Base-by-base conservation (phyloP, 2,113 vertebrate species). In the Microcebus murinus region DNA sequence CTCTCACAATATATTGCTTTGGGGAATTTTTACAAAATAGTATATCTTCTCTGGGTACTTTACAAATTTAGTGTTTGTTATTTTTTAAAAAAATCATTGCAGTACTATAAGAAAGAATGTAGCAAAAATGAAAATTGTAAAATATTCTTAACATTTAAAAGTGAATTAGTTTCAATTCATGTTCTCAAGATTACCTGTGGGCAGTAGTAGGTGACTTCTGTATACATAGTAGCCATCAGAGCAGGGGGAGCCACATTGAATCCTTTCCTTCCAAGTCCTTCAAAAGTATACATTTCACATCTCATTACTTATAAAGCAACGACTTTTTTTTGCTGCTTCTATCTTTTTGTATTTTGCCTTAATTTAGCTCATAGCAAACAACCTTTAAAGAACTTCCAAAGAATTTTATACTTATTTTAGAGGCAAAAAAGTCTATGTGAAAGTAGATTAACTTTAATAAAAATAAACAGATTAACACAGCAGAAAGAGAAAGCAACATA, bases 391-490 rank as follows among this genome's bases (percentile, higher is more conserved):
- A 59, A 79, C 9, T 67, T 68, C 13, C 25, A 65, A 92, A 95
- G 0, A 42, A 63, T 68, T 83, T 61, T 20, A 73, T 23, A 48
- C 1, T 42, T 87, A 91, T 9, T 3, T 42, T 17, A 87, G 48
- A 77, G 39, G 36, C 8, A 74, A 77, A 76, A 87, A 8, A 63
- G 91, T 39, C 73, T 36, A 29, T 42, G 18, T 31, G 31, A 68
- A 89, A 57, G 20, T 59, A 77, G 6, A 36, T 68, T 29, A 61
- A n/a, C 31, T 91, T 96, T 80, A n/a, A 31, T 57, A 74, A 79
- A 14, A 93, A 82, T 25, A 94, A 86, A 55, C 4, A 57, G 12
- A 76, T 90, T 57, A 86, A 71, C 29, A 65, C 4, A 77, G 2
- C 3, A 77, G 14, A 67, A 92, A 61, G 12, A 14, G 52, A 74